Evolutionary conservation across 1,140 invertebrate species (phyloP).

Genomic region (Mya arenaria): DNA sequence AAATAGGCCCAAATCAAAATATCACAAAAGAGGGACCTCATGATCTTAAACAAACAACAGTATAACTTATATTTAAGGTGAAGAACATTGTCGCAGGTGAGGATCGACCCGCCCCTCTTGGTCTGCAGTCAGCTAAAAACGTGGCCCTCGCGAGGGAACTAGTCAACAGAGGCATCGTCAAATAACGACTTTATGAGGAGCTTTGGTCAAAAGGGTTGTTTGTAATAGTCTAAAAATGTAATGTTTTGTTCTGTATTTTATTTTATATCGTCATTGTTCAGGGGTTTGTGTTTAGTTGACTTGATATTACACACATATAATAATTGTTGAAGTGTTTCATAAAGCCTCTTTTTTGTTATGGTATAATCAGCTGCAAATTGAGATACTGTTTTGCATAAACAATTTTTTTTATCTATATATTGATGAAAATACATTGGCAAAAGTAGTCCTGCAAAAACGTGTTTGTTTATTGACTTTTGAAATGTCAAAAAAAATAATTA

Average conservation of each 20-base stretch:
- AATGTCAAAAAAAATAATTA: too few species aligned
- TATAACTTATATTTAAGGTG: conserved; percentile 61
- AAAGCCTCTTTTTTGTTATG: background rate
- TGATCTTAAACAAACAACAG: too few species aligned
- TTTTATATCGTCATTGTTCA: background rate
- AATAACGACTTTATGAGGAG: conserved; percentile 9
- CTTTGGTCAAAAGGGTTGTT: background rate
- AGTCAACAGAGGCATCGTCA: conserved; percentile 41
- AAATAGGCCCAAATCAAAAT: too few species aligned
- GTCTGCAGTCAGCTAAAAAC: conserved; percentile 65
- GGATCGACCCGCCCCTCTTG: conserved; percentile 61
- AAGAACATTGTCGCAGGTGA: conserved; percentile 62
- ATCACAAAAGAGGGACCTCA: too few species aligned
- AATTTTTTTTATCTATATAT: too few species aligned
- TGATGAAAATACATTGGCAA: too few species aligned
- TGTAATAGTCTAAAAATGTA: background rate
- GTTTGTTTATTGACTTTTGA: too few species aligned
- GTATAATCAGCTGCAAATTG: too few species aligned
- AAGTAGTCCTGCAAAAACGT: too few species aligned
- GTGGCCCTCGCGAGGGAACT: conserved; percentile 50
- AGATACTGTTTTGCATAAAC: too few species aligned
- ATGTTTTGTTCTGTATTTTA: background rate
- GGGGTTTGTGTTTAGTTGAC: too few species aligned
- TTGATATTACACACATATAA: background rate
- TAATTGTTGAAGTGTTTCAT: background rate